These are phyloP conservation scores for Goniozus legneri DNA, from an alignment of 1,140 invertebrate genomes.

Conservation along the genomic window DNA sequence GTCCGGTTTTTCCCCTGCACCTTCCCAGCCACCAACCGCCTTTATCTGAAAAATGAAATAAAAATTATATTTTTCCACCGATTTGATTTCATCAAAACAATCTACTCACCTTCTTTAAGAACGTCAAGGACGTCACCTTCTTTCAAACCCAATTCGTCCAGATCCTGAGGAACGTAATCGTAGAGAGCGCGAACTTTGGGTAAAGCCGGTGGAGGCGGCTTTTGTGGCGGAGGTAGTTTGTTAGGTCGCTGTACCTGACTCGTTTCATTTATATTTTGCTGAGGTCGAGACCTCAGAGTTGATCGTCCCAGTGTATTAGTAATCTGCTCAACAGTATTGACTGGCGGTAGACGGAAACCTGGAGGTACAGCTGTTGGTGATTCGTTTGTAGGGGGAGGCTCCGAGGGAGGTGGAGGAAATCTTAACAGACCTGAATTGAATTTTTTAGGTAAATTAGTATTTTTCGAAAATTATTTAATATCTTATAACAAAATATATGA, in stretches of 20 bases:
- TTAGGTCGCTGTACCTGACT: too few species aligned
- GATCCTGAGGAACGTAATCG: conserved; percentile 66
- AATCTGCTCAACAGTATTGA: conserved; percentile 8
- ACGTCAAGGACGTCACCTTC: conserved; percentile 66
- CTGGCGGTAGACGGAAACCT: conserved; percentile 34
- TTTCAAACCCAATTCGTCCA: conserved; percentile 65
- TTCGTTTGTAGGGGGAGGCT: conserved; percentile 56
- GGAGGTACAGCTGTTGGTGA: conserved; percentile 40
- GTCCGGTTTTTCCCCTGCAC: conserved; percentile 58
- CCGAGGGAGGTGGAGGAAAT: conserved; percentile 55
- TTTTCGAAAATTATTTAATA: too few species aligned
- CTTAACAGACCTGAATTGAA: too few species aligned
- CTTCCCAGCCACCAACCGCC: conserved; percentile 70
- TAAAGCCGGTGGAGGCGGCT: conserved; percentile 40
- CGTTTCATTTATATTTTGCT: too few species aligned
- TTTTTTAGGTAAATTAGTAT: too few species aligned
- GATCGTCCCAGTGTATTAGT: too few species aligned
- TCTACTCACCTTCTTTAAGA: conserved; percentile 61
- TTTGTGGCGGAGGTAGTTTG: conserved; percentile 23
- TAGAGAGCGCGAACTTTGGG: conserved; percentile 64
- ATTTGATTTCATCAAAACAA: too few species aligned
- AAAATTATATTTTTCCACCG: too few species aligned
- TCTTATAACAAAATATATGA: too few species aligned
- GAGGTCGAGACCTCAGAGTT: too few species aligned
- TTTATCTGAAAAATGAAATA: conserved; percentile 55